Base-by-base conservation (phyloP, 2,888 invertebrate species). In the Exocentrus adspersus region DNA sequence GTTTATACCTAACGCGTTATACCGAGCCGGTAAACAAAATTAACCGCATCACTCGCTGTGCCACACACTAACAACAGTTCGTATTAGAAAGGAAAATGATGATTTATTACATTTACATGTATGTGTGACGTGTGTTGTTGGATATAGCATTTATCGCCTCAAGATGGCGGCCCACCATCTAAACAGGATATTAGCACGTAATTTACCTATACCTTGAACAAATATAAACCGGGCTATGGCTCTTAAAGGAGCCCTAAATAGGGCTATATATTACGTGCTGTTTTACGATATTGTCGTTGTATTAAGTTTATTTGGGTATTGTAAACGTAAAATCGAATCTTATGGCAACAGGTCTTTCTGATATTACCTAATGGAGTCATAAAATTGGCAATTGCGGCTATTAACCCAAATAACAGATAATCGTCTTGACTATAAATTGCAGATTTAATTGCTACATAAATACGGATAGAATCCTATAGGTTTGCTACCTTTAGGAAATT, bases 71-170 rank as follows among this genome's bases (percentile, higher is more conserved):
- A 65, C 64, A 62, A 70, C 69, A 69, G 68, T 69, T 69, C 69
- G 68, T 72, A 74, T 72, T 71, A 72, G 67, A 66, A 68, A 69
- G 69, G 70, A 67, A 70, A 75, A 75, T 72, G 75, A 78, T 78
- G 77, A 78, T 78, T 75, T 78, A 78, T 77, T 73, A 72, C 71
- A 67, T 71, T 74, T 71, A 70, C 74, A 75, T 75, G 71, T 75
- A 73, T 70, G 74, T 75, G 75, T 75, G 76, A 75, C 76, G 74
- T 75, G 74, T 69, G 76, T 75, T n/a, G n/a, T n/a, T n/a, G n/a
- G n/a, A 78, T 77, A 76, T 70, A 76, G 75, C 76, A 78, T 78
- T 77, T 75, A 76, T 75, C 74, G 74, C 75, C 65, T 68, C 71
- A 76, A 77, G 76, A 77, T 75, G 75, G 73, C 71, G 67, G 66